Base-by-base conservation (phyloP, 1,140 invertebrate species). In the Halictus rubicundus region DNA sequence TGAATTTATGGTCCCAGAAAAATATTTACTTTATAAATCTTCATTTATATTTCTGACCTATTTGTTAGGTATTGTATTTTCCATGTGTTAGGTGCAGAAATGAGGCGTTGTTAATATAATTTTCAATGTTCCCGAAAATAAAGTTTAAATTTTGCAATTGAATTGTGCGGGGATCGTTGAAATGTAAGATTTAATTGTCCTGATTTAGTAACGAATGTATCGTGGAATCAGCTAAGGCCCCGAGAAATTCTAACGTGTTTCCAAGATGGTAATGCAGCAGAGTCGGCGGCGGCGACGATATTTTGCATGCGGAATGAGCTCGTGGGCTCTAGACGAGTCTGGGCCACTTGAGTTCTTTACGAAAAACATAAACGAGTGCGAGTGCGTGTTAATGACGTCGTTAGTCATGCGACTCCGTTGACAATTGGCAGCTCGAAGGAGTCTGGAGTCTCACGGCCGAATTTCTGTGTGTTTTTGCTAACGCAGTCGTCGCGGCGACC, bases 371-470 rank as follows among this genome's bases (percentile, higher is more conserved):
- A 72, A 46, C 23, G 37, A 23, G 42, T 42, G 59, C 78, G 59
- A 80, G 72, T 80, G 78, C 73, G 73, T 80, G 65, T n/a, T 80
- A 80, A 80, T 76, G 78, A 76, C 78, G 78, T 76, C 59, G 73
- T 80, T 80, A 68, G 73, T 75, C 78, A 69, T 64, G 42, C 78
- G 57, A 80, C 65, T 25, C 46, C 21, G 42, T 19, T 59, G 65
- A 72, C 68, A 81, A 81, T 81, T 78, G 75, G 59, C 52, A 16
- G 61, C 19, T 63, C 0, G 57, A 61, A 70, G 27, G 21, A 64
- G 68, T 72, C 61, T 74, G 71, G 63, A 74, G 54, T n/a, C 63
- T 74, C 71, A 68, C 10, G 70, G 78, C 6, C 63, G 52, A 21
- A 16, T 10, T 2, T 12, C 9, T 39, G 23, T 19, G 25, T 52